Base-by-base conservation (phyloP, 2,113 vertebrate species). In the Pelmatolapia mariae region DNA sequence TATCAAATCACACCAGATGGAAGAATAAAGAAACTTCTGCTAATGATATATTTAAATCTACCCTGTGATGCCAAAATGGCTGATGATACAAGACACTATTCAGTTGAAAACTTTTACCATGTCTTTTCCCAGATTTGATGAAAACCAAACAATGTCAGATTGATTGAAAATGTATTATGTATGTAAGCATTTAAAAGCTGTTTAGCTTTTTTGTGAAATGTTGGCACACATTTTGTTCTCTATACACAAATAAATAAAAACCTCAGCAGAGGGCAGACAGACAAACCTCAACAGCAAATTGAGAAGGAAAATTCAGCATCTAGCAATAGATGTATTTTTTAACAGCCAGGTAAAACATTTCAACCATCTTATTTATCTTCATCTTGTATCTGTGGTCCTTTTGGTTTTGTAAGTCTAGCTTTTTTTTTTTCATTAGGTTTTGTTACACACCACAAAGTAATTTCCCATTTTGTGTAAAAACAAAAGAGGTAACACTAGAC, bases 341-440 rank as follows among this genome's bases (percentile, higher is more conserved):
- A 38, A 38, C 0, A 68, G 13, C 1, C 0, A 0, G 10, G 7
- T n/a, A n/a, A 63, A 36, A 63, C 11, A 36, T 36, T n/a, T 10
- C 2, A 10, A 4, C 38, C 43, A 45, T 43, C 12, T n/a, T 53
- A 2, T 19, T 4, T 52, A 16, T 45, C 8, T 73, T 73, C 1
- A 1, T 29, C 13, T 26, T 63, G 59, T 63, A 63, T 36, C 59
- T 63, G 18, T 63, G 31, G 59, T 63, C 61, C 6, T 73, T 73
- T 45, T 16, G 40, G 4, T 43, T 43, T 43, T 43, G n/a, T 22
- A 43, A 26, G 38, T 73, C 22, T 26, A 1, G 0, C 8, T 45
- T 45, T 38, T 38, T 43, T 26, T 11, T 12, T n/a, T 11, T 11
- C 8, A 40, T 73, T 73, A 45, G 59, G 10, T 24, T n/a, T 53